Percentiles rank a stretch among this genome's conserved stretches.
phyloP scores from a whole-genome alignment of 2,797 vertebrate genomes.

The Microchirus variegatus region DNA sequence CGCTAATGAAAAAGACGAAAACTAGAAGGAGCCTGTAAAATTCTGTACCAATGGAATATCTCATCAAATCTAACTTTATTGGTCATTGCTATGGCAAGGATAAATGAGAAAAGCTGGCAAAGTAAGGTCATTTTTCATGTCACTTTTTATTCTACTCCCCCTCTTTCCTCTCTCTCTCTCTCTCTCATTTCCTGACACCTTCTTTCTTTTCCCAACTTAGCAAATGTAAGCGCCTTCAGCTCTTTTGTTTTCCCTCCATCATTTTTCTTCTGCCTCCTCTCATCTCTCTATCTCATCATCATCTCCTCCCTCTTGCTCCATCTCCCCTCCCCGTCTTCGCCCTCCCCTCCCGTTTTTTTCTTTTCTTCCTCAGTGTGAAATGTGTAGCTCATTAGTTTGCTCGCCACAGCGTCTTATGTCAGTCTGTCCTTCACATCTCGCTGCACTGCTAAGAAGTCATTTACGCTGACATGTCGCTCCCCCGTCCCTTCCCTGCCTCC shows the following conservation, averaged over 20 bases:
- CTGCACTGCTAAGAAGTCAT: conserved; percentile 86
- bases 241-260: conserved; percentile 20
- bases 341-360: conserved; percentile 22
- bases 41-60: conserved; percentile 46
- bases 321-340: conserved; percentile 18
- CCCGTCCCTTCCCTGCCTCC: conserved; percentile 22
- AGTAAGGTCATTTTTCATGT: conserved; percentile 66
- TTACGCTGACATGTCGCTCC: conserved; percentile 67
- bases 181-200: conserved; percentile 2
- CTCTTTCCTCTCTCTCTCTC: conserved; percentile 20
- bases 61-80: conserved; percentile 58
- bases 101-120: conserved; percentile 45
- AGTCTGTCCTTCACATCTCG: conserved; percentile 87
- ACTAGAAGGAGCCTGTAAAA: conserved; percentile 31
- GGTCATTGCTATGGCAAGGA: conserved; percentile 53
- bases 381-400: conserved; percentile 84
- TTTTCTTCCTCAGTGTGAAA: conserved; percentile 65
- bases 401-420: conserved; percentile 74
- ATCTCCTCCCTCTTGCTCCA: conserved; percentile 25
- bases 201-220: conserved; percentile 38
- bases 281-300: conserved; percentile 21
- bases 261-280: conserved; percentile 17
- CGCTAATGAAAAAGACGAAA: conserved; percentile 45
- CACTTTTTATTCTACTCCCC: conserved; percentile 31
- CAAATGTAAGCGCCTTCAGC: conserved; percentile 33